Evolutionary conservation across 2,797 vertebrate genomes (phyloP).

Genomic region (Pantherophis vulpinus): DNA sequence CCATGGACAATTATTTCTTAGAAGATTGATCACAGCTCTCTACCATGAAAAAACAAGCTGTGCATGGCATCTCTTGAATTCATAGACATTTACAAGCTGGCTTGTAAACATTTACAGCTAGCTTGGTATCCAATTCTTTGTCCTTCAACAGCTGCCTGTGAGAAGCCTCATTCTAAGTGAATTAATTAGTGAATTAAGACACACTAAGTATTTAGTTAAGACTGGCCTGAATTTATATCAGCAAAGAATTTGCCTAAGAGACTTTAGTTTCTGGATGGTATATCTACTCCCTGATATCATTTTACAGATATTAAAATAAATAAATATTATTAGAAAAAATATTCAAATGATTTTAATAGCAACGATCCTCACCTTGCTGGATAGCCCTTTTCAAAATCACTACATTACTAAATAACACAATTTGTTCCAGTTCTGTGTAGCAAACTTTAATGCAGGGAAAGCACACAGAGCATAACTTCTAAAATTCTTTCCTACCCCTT

Average conservation of each 20-base stretch:
- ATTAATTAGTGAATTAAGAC: conserved; percentile 52
- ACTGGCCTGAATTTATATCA: conserved; percentile 44
- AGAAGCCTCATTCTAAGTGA: conserved; percentile 42
- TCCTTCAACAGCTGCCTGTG: conserved; percentile 45
- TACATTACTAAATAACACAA: not conserved
- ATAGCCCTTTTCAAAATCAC: not conserved
- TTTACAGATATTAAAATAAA: conserved; percentile 13
- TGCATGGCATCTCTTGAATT: conserved; percentile 35
- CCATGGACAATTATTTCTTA: conserved; percentile 46
- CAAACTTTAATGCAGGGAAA: not conserved
- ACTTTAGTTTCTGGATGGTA: conserved; percentile 24
- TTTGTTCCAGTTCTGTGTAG: not conserved
- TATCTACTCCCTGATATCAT: conserved; percentile 25
- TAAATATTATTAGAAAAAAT: conserved; percentile 6
- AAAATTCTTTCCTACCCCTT: not conserved
- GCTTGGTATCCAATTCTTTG: conserved; percentile 28
- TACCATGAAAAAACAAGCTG: conserved; percentile 43
- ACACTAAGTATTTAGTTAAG: conserved; percentile 58
- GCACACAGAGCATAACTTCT: not conserved
- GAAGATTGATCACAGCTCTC: conserved; percentile 17
- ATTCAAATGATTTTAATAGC: conserved; percentile 22
- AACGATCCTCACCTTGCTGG: not conserved
- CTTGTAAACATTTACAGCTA: conserved; percentile 42
- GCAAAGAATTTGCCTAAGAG: conserved; percentile 8
- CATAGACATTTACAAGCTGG: conserved; percentile 22